Evolutionary conservation across 1,140 invertebrate species (phyloP), one percentile per base, ranked within the genome.

Genomic region (Lycorma delicatula): DNA sequence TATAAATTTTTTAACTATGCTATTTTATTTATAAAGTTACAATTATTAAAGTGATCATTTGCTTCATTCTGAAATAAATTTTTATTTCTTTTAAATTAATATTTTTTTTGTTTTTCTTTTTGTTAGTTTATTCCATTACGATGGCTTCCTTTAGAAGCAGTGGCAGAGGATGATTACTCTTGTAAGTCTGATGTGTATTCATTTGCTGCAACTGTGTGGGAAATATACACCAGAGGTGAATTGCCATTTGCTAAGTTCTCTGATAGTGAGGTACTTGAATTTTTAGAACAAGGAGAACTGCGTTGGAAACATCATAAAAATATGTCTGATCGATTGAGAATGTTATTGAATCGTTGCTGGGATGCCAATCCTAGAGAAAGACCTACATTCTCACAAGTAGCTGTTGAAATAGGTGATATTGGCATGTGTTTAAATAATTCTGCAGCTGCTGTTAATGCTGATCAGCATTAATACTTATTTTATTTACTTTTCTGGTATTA

Each of bases 111-210:
- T n/a, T 51, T 41, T 58, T 51, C 27, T 71, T 60, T 28, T 60
- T 66, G 68, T 0, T 69, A 82, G 75, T 72, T 82, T 31, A 77
- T 92, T 22, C 89, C 90, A 0, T 69, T 93, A 11, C 77, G 93
- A 60, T 96, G 93, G 93, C 67, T 95, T 66, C 86, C 93, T 0
- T 81, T 84, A 18, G 93, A 97, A 72, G 90, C 89, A 1, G 85
- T 92, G 1, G 79, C 88, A 59, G 91, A 95, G 72, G 90, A 93
- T 61, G 91, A 93, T 61, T 95, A 88, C 69, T 93, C 92, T 0
- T 90, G 87, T 3, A 93, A 96, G 69, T 94, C 91, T 69, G 94
- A 97, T 71, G 89, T 96, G 0, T 98, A 92, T 76, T 87, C 91
- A 58, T 97, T 86, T 69, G 91, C 86, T 0, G 88, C 88, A 13